Evolutionary conservation across 2,113 vertebrate species (phyloP).

Genomic region (Callipepla californica): DNA sequence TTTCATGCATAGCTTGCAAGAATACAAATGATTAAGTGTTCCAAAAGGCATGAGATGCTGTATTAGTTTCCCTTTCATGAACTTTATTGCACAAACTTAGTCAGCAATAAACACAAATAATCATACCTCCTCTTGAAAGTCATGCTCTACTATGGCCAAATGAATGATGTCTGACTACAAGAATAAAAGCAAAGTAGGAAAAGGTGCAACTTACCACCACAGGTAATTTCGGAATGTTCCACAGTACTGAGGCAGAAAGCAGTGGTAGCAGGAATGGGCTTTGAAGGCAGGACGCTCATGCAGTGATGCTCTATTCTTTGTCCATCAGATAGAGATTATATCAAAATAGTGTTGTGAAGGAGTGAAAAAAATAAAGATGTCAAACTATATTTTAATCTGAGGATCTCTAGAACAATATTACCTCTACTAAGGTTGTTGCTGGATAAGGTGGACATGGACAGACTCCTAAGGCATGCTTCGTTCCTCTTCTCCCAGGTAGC

Average conservation of each 20-base stretch:
- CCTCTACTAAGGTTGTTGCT: background rate
- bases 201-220: background rate
- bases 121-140: background rate
- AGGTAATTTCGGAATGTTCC: background rate
- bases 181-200: background rate
- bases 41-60: background rate
- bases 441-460: rapidly evolving
- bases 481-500: too few species aligned
- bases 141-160: background rate
- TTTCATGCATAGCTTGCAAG: background rate
- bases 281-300: background rate
- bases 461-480: background rate
- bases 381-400: background rate
- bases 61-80: background rate
- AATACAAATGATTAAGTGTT: background rate
- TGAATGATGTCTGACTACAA: background rate
- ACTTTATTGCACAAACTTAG: background rate
- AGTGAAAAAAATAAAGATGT: background rate
- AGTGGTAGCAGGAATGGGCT: background rate
- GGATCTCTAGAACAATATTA: background rate
- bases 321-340: background rate
- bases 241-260: background rate
- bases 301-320: background rate
- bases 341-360: background rate
- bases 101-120: conserved; percentile 7